These are phyloP conservation scores for Nannobrachium achirus DNA, from an alignment of 2,113 vertebrate genomes.

Conservation along the genomic window DNA sequence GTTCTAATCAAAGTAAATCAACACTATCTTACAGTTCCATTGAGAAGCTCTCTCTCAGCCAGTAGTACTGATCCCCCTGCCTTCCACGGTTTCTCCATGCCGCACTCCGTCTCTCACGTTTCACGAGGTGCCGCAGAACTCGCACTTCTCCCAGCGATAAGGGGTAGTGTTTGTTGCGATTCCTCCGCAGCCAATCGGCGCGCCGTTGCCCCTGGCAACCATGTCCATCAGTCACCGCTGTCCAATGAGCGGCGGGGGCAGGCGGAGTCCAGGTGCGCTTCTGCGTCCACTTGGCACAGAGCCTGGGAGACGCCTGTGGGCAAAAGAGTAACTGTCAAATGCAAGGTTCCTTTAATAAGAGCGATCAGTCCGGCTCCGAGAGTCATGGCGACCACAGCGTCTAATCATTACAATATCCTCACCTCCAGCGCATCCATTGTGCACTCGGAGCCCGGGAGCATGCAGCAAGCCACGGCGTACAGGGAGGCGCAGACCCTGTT, in stretches of 20 bases:
- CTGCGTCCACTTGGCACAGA: slow-evolving; percentile 85
- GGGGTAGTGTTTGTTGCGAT: slow-evolving; percentile 71
- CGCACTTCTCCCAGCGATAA: slow-evolving; percentile 70
- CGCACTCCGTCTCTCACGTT: slow-evolving; percentile 69
- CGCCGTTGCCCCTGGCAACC: slow-evolving; percentile 83
- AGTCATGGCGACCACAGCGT: slow-evolving; percentile 98
- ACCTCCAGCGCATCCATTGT: slow-evolving; percentile 93
- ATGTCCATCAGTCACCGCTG: slow-evolving; percentile 85
- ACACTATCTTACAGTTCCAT: slow-evolving; percentile 71
- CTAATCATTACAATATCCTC: slow-evolving; percentile 96
- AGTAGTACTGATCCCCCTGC: slow-evolving; percentile 15
- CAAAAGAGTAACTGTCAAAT: slow-evolving; percentile 94
- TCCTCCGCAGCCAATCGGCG: slow-evolving; percentile 75
- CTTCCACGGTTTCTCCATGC: slow-evolving; percentile 68
- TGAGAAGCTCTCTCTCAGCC: slow-evolving; percentile 60
- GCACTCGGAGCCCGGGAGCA: slow-evolving; percentile 91
- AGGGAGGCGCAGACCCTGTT: slow-evolving; percentile 94
- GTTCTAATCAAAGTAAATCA: slow-evolving; percentile 63
- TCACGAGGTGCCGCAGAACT: slow-evolving; percentile 69
- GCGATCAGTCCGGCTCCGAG: slow-evolving; percentile 91
- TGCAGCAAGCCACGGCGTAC: slow-evolving; percentile 91
- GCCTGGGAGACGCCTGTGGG: slow-evolving; percentile 86
- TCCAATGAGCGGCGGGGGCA: slow-evolving; percentile 83
- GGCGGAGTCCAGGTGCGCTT: slow-evolving; percentile 87
- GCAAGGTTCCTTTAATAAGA: slow-evolving; percentile 89